Percentiles rank a stretch among this genome's conserved stretches.
Conservation (phyloP, 2,113 vertebrate genomes). For the Arvicanthis niloticus region DNA sequence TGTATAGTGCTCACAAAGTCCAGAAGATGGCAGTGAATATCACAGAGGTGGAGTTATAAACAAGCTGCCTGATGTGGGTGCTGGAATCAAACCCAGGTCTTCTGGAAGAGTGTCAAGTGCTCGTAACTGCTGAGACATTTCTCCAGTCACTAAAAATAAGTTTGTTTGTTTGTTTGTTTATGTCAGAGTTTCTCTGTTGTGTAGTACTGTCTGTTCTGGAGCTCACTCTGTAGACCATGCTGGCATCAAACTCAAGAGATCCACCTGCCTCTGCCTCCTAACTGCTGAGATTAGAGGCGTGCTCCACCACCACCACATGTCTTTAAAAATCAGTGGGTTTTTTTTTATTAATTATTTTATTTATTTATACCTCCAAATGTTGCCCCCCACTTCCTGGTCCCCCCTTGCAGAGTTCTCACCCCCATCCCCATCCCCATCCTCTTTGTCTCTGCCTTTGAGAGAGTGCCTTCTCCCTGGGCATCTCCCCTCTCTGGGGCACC, state of each 20-base stretch:
- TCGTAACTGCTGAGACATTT: not conserved
- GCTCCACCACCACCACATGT: rapidly evolving
- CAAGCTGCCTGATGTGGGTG: not conserved
- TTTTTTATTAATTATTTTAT: no score
- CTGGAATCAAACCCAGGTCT: not conserved
- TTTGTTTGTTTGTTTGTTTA: not conserved
- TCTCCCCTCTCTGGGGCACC: no score
- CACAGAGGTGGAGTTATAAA: not conserved
- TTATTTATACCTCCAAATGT: no score
- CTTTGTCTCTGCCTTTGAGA: no score
- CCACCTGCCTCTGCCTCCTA: not conserved
- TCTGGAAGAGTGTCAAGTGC: not conserved
- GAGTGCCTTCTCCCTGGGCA: no score
- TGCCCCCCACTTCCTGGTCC: no score
- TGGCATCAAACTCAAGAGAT: not conserved
- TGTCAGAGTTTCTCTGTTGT: not conserved
- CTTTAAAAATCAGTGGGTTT: not conserved
- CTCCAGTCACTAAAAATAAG: not conserved
- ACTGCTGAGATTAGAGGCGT: not conserved
- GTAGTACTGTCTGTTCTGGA: not conserved
- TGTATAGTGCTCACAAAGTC: not conserved
- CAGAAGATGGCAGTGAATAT: not conserved
- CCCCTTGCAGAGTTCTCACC: no score
- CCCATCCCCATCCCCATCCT: no score
- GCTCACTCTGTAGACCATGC: not conserved